Conservation (phyloP, 2,888 invertebrate species). For the Timema podura region DNA sequence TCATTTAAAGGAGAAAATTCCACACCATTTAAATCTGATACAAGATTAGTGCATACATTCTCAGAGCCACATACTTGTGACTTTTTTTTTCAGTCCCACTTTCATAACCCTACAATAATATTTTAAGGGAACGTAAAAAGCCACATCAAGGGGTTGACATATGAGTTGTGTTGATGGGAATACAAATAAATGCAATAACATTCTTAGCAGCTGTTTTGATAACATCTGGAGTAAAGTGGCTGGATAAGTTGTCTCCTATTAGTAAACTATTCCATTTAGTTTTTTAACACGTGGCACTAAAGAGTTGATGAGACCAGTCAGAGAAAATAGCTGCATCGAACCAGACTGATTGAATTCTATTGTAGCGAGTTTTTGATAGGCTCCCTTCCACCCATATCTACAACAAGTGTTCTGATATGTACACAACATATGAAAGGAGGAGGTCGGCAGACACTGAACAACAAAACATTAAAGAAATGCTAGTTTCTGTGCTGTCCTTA, state of each 20-base stretch:
- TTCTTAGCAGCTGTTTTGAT: too few species aligned
- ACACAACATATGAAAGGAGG: slow-evolving; percentile 7
- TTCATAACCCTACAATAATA: slow-evolving; percentile 3
- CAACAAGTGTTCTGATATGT: background rate
- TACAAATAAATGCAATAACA: too few species aligned
- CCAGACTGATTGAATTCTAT: slow-evolving; percentile 3
- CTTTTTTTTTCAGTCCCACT: slow-evolving; percentile 2
- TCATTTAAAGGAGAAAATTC: too few species aligned
- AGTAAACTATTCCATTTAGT: slow-evolving; percentile 1
- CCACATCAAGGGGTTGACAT: slow-evolving; percentile 4
- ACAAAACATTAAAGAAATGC: slow-evolving; percentile 17
- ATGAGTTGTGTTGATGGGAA: slow-evolving; percentile 12
- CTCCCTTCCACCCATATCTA: slow-evolving; percentile 9
- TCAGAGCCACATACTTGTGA: too few species aligned
- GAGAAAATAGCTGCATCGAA: slow-evolving; percentile 10
- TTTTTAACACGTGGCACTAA: slow-evolving; percentile 13
- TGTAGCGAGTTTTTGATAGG: slow-evolving; percentile 4
- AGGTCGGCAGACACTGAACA: slow-evolving; percentile 8
- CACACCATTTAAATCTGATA: too few species aligned
- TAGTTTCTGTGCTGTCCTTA: slow-evolving; percentile 1
- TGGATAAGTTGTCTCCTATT: slow-evolving; percentile 1
- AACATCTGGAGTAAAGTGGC: slow-evolving; percentile 6
- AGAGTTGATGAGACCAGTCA: background rate
- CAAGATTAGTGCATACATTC: too few species aligned
- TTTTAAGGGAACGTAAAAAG: background rate